A percentile compares a stretch with the other conserved stretches of the same genome.
Conservation (phyloP, 2,113 vertebrate species). For the Cyanoramphus novaezelandiae region DNA sequence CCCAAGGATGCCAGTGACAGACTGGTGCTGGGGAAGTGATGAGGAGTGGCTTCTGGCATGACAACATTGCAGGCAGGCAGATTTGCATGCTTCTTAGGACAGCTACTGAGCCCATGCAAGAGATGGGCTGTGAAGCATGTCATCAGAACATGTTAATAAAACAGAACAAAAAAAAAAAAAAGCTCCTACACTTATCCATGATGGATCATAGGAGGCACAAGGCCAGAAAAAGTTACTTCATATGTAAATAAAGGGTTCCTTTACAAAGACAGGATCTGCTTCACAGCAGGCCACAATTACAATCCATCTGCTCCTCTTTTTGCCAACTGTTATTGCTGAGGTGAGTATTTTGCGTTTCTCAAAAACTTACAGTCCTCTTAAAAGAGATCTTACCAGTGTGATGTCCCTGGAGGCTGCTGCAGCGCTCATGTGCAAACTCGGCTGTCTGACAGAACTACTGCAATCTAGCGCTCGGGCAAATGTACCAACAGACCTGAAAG, state of each 20-base stretch:
- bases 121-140: background rate
- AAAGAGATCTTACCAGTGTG: conserved; percentile 76
- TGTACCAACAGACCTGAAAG: conserved; percentile 80
- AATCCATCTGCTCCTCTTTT: conserved; percentile 26
- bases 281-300: conserved; percentile 42
- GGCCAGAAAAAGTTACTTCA: conserved; percentile 11
- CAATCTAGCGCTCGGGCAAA: conserved; percentile 84
- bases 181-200: background rate
- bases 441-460: conserved; percentile 84
- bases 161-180: background rate
- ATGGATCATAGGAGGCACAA: background rate
- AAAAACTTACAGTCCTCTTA: background rate
- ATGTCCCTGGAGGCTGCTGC: conserved; percentile 84
- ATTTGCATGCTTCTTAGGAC: background rate
- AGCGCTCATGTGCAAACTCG: conserved; percentile 85
- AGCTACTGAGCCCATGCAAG: background rate
- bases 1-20: background rate
- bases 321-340: background rate
- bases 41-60: background rate
- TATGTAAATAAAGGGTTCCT: conserved; percentile 35
- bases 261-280: conserved; percentile 1
- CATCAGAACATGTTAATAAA: background rate
- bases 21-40: background rate
- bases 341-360: background rate
- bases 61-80: background rate